Base-by-base conservation (phyloP, 2,797 vertebrate species). In the Megalops cyprinoides region DNA sequence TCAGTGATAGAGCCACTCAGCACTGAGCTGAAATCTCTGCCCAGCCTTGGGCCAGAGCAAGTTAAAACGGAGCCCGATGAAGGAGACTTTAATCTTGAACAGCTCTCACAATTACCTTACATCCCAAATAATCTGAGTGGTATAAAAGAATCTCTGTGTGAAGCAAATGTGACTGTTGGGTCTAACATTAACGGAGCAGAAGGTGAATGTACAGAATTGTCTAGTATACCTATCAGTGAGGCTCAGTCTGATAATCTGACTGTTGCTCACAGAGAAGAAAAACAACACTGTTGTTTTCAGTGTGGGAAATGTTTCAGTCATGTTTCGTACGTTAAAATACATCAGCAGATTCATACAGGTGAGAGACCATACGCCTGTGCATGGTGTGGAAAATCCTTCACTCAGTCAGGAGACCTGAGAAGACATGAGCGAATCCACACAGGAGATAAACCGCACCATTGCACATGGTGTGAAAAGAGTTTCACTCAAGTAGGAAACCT, bases 401-500 rank as follows among this genome's bases (percentile, higher is more conserved):
- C 90, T 0, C 93, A 95, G 91, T 93, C 93, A 0, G 93, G 93
- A 0, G 94, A 95, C 83, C 91, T 95, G 82, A 92, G 94, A 67
- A 91, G 94, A 1, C 94, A 95, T 85, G 86, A 94, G 79, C 91
- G 94, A 34, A 94, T 93, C 0, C 94, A 95, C 90, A 95, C 94
- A 0, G 94, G 94, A 0, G 94, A 95, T 84, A 79, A 93, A n/a
- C 94, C 94, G 4, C 94, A 94, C 85, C 90, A 92, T 79, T 95
- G 94, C 88, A 89, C 88, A 81, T 93, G 92, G 87, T 95, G 94
- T 88, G 90, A 92, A 86, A 94, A 94, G 85, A 93, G 92, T 85
- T 95, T 95, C 87, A 94, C 92, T 83, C 94, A 95, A 88, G 77
- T 92, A 0, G 94, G 94, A 5, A 95, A 95, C 88, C 90, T 95